A percentile compares a stretch with the other conserved stretches of the same genome.
Conservation (phyloP, 1,140 invertebrate species). For the Camponotus vicinus region DNA sequence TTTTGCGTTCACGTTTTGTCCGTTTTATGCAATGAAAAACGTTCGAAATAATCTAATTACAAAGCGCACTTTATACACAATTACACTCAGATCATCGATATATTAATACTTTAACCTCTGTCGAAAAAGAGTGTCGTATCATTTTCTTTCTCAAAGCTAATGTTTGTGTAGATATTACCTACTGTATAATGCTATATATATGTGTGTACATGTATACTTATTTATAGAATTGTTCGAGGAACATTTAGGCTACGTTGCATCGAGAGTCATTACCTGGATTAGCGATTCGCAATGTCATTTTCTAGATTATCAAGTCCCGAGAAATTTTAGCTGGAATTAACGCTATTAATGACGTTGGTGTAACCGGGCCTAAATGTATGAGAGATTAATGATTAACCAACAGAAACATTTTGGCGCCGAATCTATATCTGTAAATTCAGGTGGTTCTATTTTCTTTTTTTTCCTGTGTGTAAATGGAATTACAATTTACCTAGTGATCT, state of each 20-base stretch:
- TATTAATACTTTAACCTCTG: conserved; percentile 33
- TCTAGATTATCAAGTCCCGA: neutral
- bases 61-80: conserved; percentile 45
- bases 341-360: conserved; percentile 11
- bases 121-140: conserved; percentile 16
- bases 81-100: conserved; percentile 7
- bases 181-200: conserved; percentile 17
- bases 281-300: neutral
- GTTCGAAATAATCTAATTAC: conserved; percentile 14
- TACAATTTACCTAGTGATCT: conserved; percentile 48
- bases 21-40: neutral
- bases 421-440: conserved; percentile 40
- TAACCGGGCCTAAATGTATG: conserved; percentile 18
- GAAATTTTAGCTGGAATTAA: neutral
- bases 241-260: conserved; percentile 42
- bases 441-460: conserved; percentile 29
- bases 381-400: conserved; percentile 27
- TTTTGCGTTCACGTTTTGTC: conserved; percentile 3
- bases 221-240: conserved; percentile 43
- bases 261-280: conserved; percentile 13
- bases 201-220: conserved; percentile 7
- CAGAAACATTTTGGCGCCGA: conserved; percentile 9
- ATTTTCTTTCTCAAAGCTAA: conserved; percentile 19
- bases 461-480: conserved; percentile 33
- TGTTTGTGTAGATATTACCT: conserved; percentile 42